phyloP scores from a whole-genome alignment of 2,888 invertebrate species.

The Thymelicus sylvestris region DNA sequence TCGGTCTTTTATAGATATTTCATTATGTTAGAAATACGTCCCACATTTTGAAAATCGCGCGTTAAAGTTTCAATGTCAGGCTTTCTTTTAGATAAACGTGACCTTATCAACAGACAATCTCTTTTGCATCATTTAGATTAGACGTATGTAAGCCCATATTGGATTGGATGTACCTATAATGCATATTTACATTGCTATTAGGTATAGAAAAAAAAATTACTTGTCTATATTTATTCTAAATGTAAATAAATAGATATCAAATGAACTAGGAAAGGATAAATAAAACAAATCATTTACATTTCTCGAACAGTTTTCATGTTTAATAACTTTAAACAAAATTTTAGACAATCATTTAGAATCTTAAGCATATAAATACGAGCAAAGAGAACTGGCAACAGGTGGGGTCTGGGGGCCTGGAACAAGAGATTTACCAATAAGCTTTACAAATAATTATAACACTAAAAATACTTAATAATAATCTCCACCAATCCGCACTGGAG shows the following conservation, averaged over 20 bases:
- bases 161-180: neutral
- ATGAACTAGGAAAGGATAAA: constrained; percentile 19
- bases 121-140: constrained; percentile 26
- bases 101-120: constrained; percentile 28
- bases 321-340: constrained; percentile 86
- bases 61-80: constrained; percentile 27
- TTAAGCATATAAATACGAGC: constrained; percentile 89
- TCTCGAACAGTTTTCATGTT: constrained; percentile 88
- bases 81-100: constrained; percentile 23
- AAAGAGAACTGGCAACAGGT: constrained; percentile 87
- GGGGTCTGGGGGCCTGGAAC: constrained; percentile 87
- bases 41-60: constrained; percentile 19
- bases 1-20: neutral
- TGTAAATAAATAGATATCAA: neutral
- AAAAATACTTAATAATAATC: no score
- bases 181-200: neutral
- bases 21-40: neutral
- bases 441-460: neutral
- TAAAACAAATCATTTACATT: constrained; percentile 80
- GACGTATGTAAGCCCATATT: neutral
- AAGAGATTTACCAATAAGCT: constrained; percentile 42
- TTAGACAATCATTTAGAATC: constrained; percentile 86
- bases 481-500: no score
- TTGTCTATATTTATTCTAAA: neutral
- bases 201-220: neutral